A percentile compares a stretch with the other conserved stretches of the same genome.
Conservation (phyloP, 35 echinoderm and acorn worm species). For the Stichopus chloronotus region DNA sequence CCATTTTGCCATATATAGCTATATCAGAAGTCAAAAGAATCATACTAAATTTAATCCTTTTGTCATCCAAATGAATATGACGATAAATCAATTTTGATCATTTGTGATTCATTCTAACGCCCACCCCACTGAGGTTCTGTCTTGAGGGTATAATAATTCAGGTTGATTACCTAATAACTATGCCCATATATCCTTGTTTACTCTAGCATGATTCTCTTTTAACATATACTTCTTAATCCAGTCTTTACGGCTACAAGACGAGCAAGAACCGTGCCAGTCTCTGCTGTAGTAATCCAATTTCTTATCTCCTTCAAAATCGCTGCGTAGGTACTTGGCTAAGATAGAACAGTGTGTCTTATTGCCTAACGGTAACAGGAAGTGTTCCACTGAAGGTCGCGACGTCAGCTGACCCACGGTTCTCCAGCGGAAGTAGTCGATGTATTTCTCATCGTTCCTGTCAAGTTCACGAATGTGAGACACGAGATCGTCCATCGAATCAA, state of each 20-base stretch:
- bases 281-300: conserved; percentile 40
- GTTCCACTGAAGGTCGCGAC: background rate
- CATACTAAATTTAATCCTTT: no score
- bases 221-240: conserved; percentile 44
- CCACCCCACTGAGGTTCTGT: no score
- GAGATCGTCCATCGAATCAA: conserved; percentile 47
- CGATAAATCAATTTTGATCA: no score
- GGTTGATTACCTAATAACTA: background rate
- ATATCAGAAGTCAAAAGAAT: no score
- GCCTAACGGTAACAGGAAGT: conserved; percentile 42
- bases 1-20: no score
- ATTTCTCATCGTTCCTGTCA: conserved; percentile 43
- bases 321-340: conserved; percentile 20
- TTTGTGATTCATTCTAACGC: no score
- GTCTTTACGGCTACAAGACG: conserved; percentile 17
- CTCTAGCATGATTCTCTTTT: background rate
- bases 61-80: no score
- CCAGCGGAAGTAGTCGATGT: conserved; percentile 46
- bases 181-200: conserved; percentile 37
- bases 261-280: conserved; percentile 23
- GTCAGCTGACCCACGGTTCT: conserved; percentile 41
- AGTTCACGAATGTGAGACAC: conserved; percentile 32
- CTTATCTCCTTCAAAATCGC: background rate
- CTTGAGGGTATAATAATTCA: no score
- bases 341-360: conserved; percentile 36